These are phyloP conservation scores for Drosophila meridiana DNA, from an alignment of 2,888 invertebrate species.

Conservation along the genomic window DNA sequence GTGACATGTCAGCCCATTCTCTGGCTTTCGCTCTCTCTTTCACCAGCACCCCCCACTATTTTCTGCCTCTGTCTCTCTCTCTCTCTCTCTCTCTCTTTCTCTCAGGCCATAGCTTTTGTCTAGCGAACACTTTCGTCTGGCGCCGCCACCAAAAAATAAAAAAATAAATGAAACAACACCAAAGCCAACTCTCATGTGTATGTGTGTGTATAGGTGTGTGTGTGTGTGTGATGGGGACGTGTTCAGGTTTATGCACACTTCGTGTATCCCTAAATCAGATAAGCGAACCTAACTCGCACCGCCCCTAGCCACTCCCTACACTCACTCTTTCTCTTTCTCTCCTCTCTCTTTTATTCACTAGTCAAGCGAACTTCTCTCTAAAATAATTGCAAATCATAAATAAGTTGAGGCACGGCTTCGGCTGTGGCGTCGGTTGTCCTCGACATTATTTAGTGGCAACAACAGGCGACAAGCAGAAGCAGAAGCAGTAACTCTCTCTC, in stretches of 20 bases:
- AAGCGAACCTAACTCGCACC: constrained; percentile 46
- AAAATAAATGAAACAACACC: constrained; percentile 25
- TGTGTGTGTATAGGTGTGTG: constrained; percentile 23
- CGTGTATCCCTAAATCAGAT: constrained; percentile 73
- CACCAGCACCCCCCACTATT: background rate
- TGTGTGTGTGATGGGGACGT: constrained; percentile 34
- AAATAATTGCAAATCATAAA: constrained; percentile 77
- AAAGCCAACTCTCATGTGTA: constrained; percentile 21
- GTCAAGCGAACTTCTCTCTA: constrained; percentile 34
- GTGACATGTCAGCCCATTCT: constrained; percentile 81
- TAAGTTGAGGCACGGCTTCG: constrained; percentile 60
- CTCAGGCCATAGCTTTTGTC: constrained; percentile 58
- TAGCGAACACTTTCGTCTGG: constrained; percentile 72
- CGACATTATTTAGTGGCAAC: constrained; percentile 70
- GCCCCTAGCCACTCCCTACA: background rate
- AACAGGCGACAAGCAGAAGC: constrained; percentile 46
- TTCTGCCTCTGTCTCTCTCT: no score
- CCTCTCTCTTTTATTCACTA: background rate
- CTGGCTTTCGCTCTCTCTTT: constrained; percentile 19
- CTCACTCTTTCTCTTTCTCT: background rate
- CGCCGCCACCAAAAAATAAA: constrained; percentile 53
- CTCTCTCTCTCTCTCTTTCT: background rate
- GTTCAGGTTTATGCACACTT: constrained; percentile 60
- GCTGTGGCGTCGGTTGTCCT: constrained; percentile 40
- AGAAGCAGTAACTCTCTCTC: constrained; percentile 16